Evolutionary conservation across 2,888 invertebrate species (phyloP).

Genomic region (Chaetoderma sp.): DNA sequence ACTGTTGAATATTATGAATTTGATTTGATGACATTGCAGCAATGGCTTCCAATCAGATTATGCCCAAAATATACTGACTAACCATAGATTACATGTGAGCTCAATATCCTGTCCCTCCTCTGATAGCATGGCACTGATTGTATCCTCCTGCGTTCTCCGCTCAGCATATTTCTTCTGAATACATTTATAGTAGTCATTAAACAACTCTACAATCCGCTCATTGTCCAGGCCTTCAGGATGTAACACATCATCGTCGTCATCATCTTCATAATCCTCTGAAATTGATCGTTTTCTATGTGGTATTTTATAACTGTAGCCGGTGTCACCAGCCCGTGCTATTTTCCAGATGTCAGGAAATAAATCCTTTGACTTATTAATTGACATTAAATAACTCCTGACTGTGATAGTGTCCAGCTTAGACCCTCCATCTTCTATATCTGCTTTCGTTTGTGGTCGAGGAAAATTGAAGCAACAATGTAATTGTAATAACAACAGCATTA

Average conservation of each 20-base stretch:
- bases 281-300: background rate
- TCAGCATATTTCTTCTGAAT: constrained; percentile 27
- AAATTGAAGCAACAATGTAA: no score
- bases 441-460: no score
- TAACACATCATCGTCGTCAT: background rate
- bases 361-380: no score
- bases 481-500: no score
- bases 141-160: constrained; percentile 17
- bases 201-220: constrained; percentile 37
- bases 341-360: no score
- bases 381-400: no score
- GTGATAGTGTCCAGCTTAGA: no score
- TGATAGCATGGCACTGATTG: constrained; percentile 45
- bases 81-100: constrained; percentile 45
- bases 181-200: constrained; percentile 48
- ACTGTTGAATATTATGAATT: no score
- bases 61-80: background rate
- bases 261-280: background rate
- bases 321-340: no score
- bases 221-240: constrained; percentile 30
- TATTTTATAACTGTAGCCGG: background rate
- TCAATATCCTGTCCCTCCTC: constrained; percentile 50
- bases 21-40: no score
- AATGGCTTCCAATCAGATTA: no score
- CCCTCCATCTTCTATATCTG: no score